A percentile compares a stretch with the other conserved stretches of the same genome.
Evolutionary conservation across 1,140 invertebrate species (phyloP).

Genomic region (Magallana gigas): DNA sequence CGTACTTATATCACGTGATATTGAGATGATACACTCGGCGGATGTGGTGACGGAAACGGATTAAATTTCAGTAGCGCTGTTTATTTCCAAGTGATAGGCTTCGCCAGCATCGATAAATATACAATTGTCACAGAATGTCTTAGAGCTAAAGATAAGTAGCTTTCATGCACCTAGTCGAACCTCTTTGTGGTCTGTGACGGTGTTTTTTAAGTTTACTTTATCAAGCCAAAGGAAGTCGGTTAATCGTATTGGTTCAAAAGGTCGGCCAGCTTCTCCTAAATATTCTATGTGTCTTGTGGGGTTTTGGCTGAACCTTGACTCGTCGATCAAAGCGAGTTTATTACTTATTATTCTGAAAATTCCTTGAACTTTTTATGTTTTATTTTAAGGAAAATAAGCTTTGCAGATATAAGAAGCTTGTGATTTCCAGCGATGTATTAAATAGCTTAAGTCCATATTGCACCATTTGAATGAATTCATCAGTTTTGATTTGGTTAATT

Average conservation of each 20-base stretch:
- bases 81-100: neutral
- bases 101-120: neutral
- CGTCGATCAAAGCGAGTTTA: too few species aligned
- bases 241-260: slow-evolving; percentile 1
- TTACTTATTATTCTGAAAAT: too few species aligned
- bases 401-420: too few species aligned
- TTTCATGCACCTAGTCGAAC: neutral
- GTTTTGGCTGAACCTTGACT: too few species aligned
- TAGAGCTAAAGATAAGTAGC: neutral
- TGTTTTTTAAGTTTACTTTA: neutral
- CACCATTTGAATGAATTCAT: too few species aligned
- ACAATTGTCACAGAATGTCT: neutral
- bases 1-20: too few species aligned
- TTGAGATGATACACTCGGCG: neutral
- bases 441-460: too few species aligned
- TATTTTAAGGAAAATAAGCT: too few species aligned
- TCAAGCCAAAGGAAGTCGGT: neutral
- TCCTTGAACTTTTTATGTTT: too few species aligned
- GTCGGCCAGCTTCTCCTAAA: neutral
- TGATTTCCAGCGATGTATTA: too few species aligned
- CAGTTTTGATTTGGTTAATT: too few species aligned
- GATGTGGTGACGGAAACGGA: neutral
- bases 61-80: slow-evolving; percentile 1
- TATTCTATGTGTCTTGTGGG: neutral
- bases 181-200: neutral